Percentiles rank a stretch among this genome's conserved stretches.
These are phyloP conservation scores for Zhuqinia jingwanae DNA, from an alignment of 2,888 invertebrate species.

Conservation along the genomic window DNA sequence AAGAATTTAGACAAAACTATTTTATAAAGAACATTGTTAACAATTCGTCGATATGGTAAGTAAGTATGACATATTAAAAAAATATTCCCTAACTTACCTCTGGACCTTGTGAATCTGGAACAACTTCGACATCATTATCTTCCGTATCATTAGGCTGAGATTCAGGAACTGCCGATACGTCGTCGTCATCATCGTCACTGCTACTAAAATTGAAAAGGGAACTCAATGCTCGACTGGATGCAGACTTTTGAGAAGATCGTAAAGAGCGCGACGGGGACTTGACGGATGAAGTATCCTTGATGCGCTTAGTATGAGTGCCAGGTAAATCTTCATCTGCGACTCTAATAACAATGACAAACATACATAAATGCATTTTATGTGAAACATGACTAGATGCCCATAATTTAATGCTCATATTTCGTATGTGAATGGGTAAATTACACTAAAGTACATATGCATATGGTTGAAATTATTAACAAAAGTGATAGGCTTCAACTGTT, in stretches of 20 bases:
- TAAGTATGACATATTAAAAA: neutral
- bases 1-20: neutral
- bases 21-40: neutral
- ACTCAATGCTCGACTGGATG: neutral
- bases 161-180: constrained; percentile 16
- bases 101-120: constrained; percentile 36
- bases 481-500: too few relatives aligned
- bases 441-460: too few relatives aligned
- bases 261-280: neutral
- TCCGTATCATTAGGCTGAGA: neutral
- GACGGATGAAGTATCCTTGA: constrained; percentile 12
- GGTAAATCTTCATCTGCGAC: constrained; percentile 50
- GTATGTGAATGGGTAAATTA: too few relatives aligned
- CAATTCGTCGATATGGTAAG: neutral
- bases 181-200: constrained; percentile 38
- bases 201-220: constrained; percentile 40
- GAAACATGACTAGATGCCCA: too few relatives aligned
- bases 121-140: neutral
- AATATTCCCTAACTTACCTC: constrained; percentile 2
- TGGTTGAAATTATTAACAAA: too few relatives aligned
- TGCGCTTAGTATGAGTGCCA: constrained; percentile 22
- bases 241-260: neutral
- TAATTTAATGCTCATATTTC: too few relatives aligned
- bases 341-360: constrained; percentile 24
- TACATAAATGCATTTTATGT: too few relatives aligned